Evolutionary conservation across 2,797 vertebrate genomes (phyloP), one percentile per base, ranked within the genome.

Genomic region (Podarcis lilfordi): DNA sequence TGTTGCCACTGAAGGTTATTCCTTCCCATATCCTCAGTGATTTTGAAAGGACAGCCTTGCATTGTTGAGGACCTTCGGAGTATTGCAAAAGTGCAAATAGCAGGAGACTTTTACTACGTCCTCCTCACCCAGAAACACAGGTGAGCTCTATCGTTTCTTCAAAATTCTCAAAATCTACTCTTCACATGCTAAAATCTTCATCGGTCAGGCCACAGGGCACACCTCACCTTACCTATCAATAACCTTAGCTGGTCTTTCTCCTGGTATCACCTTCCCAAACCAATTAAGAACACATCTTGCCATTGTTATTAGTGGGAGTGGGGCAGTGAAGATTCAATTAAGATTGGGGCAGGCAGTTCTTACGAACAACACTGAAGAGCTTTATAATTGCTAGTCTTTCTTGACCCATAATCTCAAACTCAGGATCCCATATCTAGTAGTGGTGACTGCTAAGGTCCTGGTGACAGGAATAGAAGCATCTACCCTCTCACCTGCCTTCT

Each of bases 1-100:
- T 83, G 3, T 61, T 89, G 13, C 37, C 27, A 64, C n/a, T 29
- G 87, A 86, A 93, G 80, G 25, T 68, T 72, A 43, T 88, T 86
- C 81, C 77, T 88, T 87, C 76, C 78, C 85, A 64, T 0, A 19
- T 79, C 0, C 85, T 86, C 87, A 89, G 85, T 90, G 85, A 87
- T 90, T 92, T 88, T 92, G 55, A 90, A 93, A 92, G 75, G 72
- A 91, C 91, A 92, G 85, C 10, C 7, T 21, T 92, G 32, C 55
- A 84, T 91, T 94, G 4, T 55, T 55, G 50, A 55, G 13, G 61
- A 35, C 32, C 37, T 77, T 45, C 37, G 7, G 75, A 43, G 43
- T 29, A 29, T 50, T 78, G 43, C 9, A 78, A 78, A 29, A 78
- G 13, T 78, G 5, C 7, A 78, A 78, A 45, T 27, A 45, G 43